Percentiles rank a stretch among this genome's conserved stretches.
These are phyloP conservation scores for Lamellibrachia columna DNA, from an alignment of 2,888 invertebrate genomes.

Conservation along the genomic window DNA sequence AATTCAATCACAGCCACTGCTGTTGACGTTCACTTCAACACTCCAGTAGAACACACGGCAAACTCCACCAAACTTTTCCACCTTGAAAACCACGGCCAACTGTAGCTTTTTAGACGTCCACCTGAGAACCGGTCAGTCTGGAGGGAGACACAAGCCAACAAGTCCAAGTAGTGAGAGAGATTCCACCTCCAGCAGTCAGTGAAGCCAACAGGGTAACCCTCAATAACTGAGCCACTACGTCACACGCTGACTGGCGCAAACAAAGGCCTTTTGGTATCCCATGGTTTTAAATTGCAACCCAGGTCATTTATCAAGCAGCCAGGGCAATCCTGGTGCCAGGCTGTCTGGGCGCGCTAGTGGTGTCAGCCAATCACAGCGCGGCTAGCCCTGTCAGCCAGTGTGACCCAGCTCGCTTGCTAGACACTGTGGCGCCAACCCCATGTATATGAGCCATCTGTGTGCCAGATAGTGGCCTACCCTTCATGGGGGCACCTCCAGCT, in stretches of 20 bases:
- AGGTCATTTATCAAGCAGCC: not conserved
- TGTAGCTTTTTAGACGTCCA: not conserved
- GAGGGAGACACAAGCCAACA: not conserved
- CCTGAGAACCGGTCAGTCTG: not conserved
- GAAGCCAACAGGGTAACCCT: constrained; percentile 9
- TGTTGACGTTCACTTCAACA: not conserved
- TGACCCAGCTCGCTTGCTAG: not conserved
- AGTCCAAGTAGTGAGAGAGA: not conserved
- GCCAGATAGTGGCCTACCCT: constrained; percentile 6
- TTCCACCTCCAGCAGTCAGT: not conserved
- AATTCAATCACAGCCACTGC: not conserved
- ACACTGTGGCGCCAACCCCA: constrained; percentile 1
- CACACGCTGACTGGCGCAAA: constrained; percentile 16
- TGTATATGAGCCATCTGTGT: not conserved
- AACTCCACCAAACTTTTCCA: not conserved
- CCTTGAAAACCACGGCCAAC: not conserved
- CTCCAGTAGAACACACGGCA: not conserved
- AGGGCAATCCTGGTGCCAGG: constrained; percentile 3
- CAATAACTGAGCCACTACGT: constrained; percentile 16
- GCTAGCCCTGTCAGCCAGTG: not conserved
- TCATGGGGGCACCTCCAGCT: not conserved
- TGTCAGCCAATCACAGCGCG: not conserved
- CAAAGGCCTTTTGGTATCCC: constrained; percentile 16
- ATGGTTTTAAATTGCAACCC: constrained; percentile 10
- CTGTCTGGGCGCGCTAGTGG: not conserved